phyloP scores from a whole-genome alignment of 2,113 vertebrate species.

The Silurus asotus region DNA sequence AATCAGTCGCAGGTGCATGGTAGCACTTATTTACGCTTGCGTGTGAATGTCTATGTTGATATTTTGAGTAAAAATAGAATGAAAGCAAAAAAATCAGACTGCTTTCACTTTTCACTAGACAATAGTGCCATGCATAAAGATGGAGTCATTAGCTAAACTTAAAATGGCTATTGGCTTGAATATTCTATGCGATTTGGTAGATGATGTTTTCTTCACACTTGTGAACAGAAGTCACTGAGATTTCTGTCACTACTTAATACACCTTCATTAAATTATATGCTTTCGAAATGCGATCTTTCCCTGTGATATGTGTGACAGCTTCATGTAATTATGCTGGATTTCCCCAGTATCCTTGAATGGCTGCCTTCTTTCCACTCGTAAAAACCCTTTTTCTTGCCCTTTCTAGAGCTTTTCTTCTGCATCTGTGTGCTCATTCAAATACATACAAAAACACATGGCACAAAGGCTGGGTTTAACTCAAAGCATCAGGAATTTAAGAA shows the following conservation, averaged over 20 bases:
- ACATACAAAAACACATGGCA: not conserved
- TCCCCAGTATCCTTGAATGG: constrained; percentile 49
- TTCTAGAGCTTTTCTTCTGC: constrained; percentile 51
- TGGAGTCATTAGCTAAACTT: not conserved
- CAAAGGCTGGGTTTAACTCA: constrained; percentile 33
- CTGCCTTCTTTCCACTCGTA: constrained; percentile 52
- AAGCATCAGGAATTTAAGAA: constrained; percentile 21
- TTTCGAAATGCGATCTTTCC: constrained; percentile 53
- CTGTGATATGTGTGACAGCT: constrained; percentile 49
- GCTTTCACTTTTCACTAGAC: not conserved
- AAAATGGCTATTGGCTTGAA: not conserved
- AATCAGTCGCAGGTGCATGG: not conserved
- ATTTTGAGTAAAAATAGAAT: not conserved
- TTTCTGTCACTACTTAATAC: constrained; percentile 46
- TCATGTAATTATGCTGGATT: constrained; percentile 60
- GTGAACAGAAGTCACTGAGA: constrained; percentile 28
- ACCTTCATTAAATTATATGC: constrained; percentile 53
- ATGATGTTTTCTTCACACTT: constrained; percentile 8
- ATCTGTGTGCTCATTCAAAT: constrained; percentile 22
- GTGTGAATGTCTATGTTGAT: not conserved
- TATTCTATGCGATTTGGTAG: not conserved
- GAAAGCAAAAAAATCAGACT: constrained; percentile 13
- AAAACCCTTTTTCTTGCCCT: constrained; percentile 60
- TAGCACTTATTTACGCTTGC: not conserved
- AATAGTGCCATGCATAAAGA: not conserved